phyloP scores from a whole-genome alignment of 2,113 vertebrate genomes.

The Charadrius vociferus region DNA sequence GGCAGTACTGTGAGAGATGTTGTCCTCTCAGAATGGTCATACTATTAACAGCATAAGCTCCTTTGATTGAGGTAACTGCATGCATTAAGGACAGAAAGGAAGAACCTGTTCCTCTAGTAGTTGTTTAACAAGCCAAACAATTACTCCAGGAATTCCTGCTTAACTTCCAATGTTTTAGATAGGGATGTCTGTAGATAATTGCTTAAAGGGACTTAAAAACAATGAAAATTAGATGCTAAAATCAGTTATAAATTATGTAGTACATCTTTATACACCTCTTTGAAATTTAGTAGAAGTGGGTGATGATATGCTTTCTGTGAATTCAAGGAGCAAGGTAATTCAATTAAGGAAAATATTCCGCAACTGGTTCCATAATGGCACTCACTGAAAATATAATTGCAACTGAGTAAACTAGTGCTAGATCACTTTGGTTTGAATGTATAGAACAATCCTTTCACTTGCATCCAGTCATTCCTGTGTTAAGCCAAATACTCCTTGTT shows the following conservation, averaged over 20 bases:
- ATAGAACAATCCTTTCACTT: not conserved
- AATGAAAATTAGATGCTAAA: not conserved
- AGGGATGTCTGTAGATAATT: not conserved
- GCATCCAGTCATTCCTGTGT: not conserved
- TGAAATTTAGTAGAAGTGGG: not conserved
- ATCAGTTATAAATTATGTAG: not conserved
- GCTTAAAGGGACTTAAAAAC: not conserved
- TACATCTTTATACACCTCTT: not conserved
- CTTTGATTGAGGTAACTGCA: not conserved
- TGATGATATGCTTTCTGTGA: not conserved
- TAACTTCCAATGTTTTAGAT: not conserved
- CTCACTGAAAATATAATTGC: not conserved
- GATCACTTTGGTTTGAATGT: not conserved
- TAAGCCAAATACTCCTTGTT: not conserved
- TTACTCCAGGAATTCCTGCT: not conserved
- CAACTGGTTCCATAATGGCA: not conserved
- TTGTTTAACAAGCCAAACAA: not conserved
- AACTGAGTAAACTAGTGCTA: not conserved
- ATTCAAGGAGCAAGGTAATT: not conserved
- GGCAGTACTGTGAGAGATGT: not conserved
- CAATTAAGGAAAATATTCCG: not conserved
- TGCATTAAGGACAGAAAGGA: not conserved
- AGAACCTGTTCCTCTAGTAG: not conserved
- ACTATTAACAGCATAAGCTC: not conserved
- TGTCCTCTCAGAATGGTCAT: not conserved